Evolutionary conservation across 2,888 invertebrate species (phyloP), one percentile per base, ranked within the genome.

Genomic region (Seira musarum): DNA sequence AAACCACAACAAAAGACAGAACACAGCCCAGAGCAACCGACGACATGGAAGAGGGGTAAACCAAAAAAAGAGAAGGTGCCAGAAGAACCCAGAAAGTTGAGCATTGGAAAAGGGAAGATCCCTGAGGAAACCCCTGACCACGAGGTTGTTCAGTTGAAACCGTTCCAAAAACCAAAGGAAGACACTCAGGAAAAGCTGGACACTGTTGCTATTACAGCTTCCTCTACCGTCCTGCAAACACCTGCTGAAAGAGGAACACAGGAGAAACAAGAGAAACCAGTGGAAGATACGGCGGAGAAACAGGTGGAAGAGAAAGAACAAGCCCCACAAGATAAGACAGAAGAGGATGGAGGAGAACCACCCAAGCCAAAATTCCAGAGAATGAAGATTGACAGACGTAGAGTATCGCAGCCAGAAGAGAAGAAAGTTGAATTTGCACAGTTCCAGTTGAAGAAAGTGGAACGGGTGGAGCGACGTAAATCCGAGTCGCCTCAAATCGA

Each of bases 121-220:
- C 79, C 79, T 1, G 49, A 72, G 13, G 19, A 67, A 30, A 21
- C 21, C 3, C 69, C 64, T 15, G 70, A 78, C 13, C 10, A 13
- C 6, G 82, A 83, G 40, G 61, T 66, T 19, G 82, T 81, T 30
- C 49, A 72, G n/a, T 35, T 89, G 46, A 90, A 89, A 72, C 87
- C 88, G 17, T 82, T 87, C 64, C 75, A 81, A 35, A 82, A 84
- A 60, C 63, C 80, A 1, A 70, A 60, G 15, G 35, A 25, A 13
- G 61, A 10, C 2, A 61, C 1, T 8, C 21, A 60, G 13, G n/a
- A 60, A 25, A 25, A 49, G 17, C 24, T 30, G 13, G 13, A 15
- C 2, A 10, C 53, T 61, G 40, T 25, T 61, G 13, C 25, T 6
- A 10, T 8, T 1, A 46, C n/a, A n/a, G n/a, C n/a, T n/a, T n/a